A percentile compares a stretch with the other conserved stretches of the same genome.
Conservation (phyloP, 2,888 invertebrate species). For the Ophioninae sp. region DNA sequence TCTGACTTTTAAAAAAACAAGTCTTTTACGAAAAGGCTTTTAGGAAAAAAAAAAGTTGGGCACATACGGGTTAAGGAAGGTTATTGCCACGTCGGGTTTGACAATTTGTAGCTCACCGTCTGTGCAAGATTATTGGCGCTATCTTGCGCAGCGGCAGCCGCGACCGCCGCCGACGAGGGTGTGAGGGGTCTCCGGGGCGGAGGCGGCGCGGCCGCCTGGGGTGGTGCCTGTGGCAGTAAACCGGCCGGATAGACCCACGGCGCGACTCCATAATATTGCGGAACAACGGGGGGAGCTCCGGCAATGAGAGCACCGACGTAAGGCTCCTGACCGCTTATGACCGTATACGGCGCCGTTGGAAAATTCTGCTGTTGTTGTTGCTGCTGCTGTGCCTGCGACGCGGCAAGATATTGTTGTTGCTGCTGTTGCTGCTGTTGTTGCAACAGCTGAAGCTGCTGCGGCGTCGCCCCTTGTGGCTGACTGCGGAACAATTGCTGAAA, state of each 20-base stretch:
- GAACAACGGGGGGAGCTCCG: constrained; percentile 86
- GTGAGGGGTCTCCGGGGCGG: constrained; percentile 88
- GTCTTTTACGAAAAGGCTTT: too few species aligned
- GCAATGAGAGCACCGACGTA: constrained; percentile 92
- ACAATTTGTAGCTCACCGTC: constrained; percentile 72
- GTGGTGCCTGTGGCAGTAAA: constrained; percentile 85
- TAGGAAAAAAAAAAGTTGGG: too few species aligned
- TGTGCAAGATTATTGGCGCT: constrained; percentile 81
- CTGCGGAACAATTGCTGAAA: constrained; percentile 93
- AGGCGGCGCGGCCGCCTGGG: constrained; percentile 83
- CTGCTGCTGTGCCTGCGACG: constrained; percentile 89
- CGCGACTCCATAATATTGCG: constrained; percentile 95
- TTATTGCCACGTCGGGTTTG: background rate
- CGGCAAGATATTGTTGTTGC: constrained; percentile 83
- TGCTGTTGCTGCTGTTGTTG: constrained; percentile 87
- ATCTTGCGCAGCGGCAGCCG: constrained; percentile 85
- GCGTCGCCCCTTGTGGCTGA: constrained; percentile 86
- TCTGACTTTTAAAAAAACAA: too few species aligned
- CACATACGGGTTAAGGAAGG: too few species aligned
- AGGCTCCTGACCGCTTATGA: constrained; percentile 91
- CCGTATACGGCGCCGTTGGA: constrained; percentile 92
- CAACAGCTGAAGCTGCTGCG: constrained; percentile 85
- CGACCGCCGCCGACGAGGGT: constrained; percentile 87
- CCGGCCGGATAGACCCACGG: constrained; percentile 97
- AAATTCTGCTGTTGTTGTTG: constrained; percentile 92